Conservation (phyloP, 1,140 invertebrate species). For the Bombyx mori region DNA sequence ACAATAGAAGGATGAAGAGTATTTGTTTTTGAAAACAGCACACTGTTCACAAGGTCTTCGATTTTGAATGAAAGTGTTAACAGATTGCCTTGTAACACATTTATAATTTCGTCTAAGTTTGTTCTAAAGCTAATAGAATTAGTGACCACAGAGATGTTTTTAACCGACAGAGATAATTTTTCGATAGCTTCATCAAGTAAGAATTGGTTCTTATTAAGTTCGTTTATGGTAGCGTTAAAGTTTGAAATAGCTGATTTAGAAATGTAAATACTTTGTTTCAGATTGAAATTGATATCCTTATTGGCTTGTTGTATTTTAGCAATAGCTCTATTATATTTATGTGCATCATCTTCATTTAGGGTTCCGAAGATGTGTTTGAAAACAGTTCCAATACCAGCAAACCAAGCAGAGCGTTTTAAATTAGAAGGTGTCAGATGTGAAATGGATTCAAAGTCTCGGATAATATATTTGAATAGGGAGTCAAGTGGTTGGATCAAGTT, state of each 20-base stretch:
- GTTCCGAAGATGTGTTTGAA: slow-evolving; percentile 18
- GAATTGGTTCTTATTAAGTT: slow-evolving; percentile 13
- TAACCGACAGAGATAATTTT: no score
- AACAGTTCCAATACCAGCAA: slow-evolving; percentile 11
- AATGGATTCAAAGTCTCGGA: slow-evolving; percentile 12
- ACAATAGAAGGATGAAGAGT: slow-evolving; percentile 15
- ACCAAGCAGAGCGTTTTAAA: slow-evolving; percentile 15
- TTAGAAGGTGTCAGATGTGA: slow-evolving; percentile 2
- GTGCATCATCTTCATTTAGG: slow-evolving; percentile 17
- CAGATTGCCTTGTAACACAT: slow-evolving; percentile 13
- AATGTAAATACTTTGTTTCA: not conserved
- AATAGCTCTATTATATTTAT: slow-evolving; percentile 18
- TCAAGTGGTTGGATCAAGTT: slow-evolving; percentile 1
- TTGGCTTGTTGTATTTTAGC: not conserved
- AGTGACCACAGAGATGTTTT: no score
- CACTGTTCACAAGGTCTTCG: slow-evolving; percentile 16
- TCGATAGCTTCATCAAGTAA: slow-evolving; percentile 7
- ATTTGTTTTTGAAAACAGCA: slow-evolving; percentile 13
- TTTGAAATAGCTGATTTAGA: not conserved
- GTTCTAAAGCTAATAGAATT: no score
- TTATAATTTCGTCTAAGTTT: slow-evolving; percentile 11
- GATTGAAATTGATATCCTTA: not conserved
- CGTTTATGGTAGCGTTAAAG: slow-evolving; percentile 8
- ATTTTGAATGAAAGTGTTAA: slow-evolving; percentile 20
- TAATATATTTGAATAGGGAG: slow-evolving; percentile 8